Evolutionary conservation across 2,888 invertebrate genomes (phyloP).

Genomic region (Junonia oenone): DNA sequence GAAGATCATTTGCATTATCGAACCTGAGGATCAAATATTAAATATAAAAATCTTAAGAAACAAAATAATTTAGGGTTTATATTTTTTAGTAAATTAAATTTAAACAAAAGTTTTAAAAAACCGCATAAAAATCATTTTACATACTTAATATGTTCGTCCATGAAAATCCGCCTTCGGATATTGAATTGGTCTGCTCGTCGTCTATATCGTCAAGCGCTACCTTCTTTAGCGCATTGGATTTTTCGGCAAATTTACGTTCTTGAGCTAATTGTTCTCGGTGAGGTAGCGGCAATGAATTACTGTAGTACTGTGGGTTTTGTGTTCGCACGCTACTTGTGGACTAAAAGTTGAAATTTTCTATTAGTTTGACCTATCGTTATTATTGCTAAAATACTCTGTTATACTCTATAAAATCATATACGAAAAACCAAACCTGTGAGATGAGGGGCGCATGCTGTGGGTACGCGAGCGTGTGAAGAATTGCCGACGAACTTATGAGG

Average conservation of each 20-base stretch:
- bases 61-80: neutral
- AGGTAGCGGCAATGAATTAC: slow-evolving; percentile 58
- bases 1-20: slow-evolving; percentile 93
- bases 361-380: neutral
- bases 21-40: slow-evolving; percentile 58
- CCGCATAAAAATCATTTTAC: slow-evolving; percentile 36
- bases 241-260: slow-evolving; percentile 91
- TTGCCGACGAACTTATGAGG: slow-evolving; percentile 83
- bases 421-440: slow-evolving; percentile 53
- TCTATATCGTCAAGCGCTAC: slow-evolving; percentile 90
- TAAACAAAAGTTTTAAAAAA: neutral
- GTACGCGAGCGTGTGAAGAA: slow-evolving; percentile 84
- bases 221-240: slow-evolving; percentile 93
- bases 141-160: slow-evolving; percentile 92
- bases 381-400: neutral
- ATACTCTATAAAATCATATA: neutral
- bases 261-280: slow-evolving; percentile 64
- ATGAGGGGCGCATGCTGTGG: slow-evolving; percentile 75
- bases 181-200: slow-evolving; percentile 89
- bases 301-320: slow-evolving; percentile 71
- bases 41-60: neutral
- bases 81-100: neutral
- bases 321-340: slow-evolving; percentile 68
- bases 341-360: slow-evolving; percentile 43
- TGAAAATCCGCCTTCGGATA: slow-evolving; percentile 88